A percentile compares a stretch with the other conserved stretches of the same genome.
Conservation (phyloP, 1,140 invertebrate species). For the Micrasema longulum region DNA sequence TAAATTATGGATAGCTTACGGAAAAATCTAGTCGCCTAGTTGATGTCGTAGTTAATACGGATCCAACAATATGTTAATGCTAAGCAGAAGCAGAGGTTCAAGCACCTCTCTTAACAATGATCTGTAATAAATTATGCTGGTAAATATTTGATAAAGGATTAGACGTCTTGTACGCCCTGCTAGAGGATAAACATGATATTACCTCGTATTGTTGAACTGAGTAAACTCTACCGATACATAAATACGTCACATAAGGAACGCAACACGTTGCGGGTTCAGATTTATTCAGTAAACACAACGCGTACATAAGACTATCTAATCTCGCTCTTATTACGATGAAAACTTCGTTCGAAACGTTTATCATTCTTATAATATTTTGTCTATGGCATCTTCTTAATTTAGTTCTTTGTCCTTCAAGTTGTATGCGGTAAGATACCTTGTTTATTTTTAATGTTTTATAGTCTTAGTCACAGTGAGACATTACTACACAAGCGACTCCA, state of each 20-base stretch:
- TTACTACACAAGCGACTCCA: no score
- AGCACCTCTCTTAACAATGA: neutral
- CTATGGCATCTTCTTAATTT: neutral
- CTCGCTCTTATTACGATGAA: conserved; percentile 17
- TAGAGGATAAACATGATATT: conserved; percentile 6
- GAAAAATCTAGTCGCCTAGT: no score
- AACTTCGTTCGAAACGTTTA: conserved; percentile 19
- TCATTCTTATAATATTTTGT: conserved; percentile 6
- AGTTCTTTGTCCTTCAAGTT: conserved; percentile 8
- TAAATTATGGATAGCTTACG: no score
- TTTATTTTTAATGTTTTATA: no score
- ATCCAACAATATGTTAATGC: no score
- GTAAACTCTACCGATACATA: neutral
- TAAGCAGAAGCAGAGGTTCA: conserved; percentile 1
- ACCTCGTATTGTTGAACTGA: conserved; percentile 11
- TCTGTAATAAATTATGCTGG: neutral
- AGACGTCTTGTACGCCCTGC: neutral
- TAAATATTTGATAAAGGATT: conserved; percentile 20
- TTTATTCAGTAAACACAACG: conserved; percentile 21
- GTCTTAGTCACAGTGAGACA: no score
- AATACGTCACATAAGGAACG: no score
- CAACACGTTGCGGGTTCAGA: conserved; percentile 2
- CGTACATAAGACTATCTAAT: no score
- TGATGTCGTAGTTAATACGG: no score
- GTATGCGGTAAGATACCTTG: no score